Percentiles rank a stretch among this genome's conserved stretches.
Evolutionary conservation across 2,113 vertebrate genomes (phyloP).

Genomic region (Grammomys dolichurus): DNA sequence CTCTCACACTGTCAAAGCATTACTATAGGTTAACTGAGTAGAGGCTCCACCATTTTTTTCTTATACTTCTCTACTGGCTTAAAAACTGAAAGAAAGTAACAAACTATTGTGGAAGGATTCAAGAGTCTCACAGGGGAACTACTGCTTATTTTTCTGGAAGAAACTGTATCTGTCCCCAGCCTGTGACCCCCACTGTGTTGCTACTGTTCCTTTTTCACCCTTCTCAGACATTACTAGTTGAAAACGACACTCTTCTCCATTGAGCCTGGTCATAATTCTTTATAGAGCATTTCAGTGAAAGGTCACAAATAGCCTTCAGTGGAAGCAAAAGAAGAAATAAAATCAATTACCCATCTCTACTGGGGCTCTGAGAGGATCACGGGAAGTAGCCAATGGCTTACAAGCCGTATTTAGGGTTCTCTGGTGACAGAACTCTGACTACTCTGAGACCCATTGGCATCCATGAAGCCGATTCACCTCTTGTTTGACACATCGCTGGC

Average conservation of each 20-base stretch:
- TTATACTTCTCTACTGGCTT: not conserved
- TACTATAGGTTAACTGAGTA: not conserved
- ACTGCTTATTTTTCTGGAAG: not conserved
- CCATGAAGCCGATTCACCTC: not conserved
- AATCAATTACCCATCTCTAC: not conserved
- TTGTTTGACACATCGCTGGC: not conserved
- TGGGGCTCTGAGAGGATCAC: conserved; percentile 34
- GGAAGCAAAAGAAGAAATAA: conserved; percentile 1
- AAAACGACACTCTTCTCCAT: not conserved
- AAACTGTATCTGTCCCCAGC: not conserved
- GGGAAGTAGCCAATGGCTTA: not conserved
- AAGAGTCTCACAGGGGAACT: not conserved
- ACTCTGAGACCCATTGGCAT: not conserved
- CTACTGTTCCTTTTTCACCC: not conserved
- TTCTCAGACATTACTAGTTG: conserved; percentile 50
- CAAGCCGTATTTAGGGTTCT: conserved; percentile 31
- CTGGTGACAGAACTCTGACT: conserved; percentile 12
- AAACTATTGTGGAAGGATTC: conserved; percentile 22
- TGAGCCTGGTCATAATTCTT: not conserved
- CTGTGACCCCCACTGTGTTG: no score
- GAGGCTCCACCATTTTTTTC: not conserved
- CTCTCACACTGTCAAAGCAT: not conserved
- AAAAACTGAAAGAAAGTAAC: not conserved
- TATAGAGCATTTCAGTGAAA: not conserved
- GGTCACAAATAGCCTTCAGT: conserved; percentile 7